Evolutionary conservation across 1,140 invertebrate species (phyloP).

Genomic region (Diorhabda sublineata): DNA sequence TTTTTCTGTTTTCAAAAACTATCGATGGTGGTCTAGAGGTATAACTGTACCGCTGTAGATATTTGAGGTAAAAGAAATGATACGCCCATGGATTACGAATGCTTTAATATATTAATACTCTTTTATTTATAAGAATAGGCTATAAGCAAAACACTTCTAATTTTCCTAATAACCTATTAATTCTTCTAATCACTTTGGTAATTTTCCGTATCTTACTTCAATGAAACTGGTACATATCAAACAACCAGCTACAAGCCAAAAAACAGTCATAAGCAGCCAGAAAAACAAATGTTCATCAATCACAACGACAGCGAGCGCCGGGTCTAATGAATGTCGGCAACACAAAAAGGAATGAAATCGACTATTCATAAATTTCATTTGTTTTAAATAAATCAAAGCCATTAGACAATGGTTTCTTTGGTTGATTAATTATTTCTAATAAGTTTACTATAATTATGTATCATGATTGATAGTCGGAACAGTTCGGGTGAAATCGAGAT

Average conservation of each 20-base stretch:
- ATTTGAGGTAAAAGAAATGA: no score
- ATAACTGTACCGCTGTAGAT: no score
- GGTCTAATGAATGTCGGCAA: conserved; percentile 39
- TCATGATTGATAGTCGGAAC: background rate
- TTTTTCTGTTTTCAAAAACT: no score
- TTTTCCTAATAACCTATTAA: no score
- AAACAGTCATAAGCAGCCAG: background rate
- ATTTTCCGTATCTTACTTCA: no score
- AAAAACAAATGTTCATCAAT: conserved; percentile 38
- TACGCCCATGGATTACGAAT: no score
- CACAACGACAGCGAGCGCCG: conserved; percentile 36
- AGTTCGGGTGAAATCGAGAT: no score
- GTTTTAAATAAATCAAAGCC: conserved; percentile 41
- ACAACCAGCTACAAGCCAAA: background rate
- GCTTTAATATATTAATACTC: no score
- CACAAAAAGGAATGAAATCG: conserved; percentile 36
- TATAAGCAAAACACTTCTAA: no score
- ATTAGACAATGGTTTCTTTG: conserved; percentile 29
- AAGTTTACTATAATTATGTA: conserved; percentile 17
- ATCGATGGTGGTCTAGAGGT: no score
- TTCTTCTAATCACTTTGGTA: no score
- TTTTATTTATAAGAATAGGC: no score
- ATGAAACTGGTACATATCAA: background rate
- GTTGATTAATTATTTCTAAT: conserved; percentile 30
- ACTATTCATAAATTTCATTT: conserved; percentile 41